Evolutionary conservation across 2,797 vertebrate genomes (phyloP).

Genomic region (Octomys mimax): DNA sequence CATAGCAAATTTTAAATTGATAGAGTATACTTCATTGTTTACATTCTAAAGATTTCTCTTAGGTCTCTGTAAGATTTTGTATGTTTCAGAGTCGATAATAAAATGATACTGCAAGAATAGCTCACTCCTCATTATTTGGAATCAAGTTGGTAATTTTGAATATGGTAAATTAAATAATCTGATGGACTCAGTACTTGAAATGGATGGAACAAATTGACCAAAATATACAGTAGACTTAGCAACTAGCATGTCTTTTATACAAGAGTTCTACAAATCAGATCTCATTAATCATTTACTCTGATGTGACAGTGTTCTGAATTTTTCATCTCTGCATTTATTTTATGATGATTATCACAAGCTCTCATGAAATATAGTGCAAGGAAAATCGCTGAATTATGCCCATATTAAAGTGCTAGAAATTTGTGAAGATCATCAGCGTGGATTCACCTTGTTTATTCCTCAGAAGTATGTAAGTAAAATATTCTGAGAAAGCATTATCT

Average conservation of each 20-base stretch:
- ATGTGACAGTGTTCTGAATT: neutral
- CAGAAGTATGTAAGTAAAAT: neutral
- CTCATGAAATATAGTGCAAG: neutral
- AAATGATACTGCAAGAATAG: neutral
- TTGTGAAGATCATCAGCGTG: neutral
- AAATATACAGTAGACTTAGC: neutral
- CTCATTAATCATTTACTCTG: neutral
- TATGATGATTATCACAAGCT: neutral
- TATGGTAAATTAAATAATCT: neutral
- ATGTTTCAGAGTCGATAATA: neutral
- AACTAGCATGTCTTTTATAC: neutral
- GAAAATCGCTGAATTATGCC: neutral
- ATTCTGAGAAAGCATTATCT: neutral
- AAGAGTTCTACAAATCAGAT: neutral
- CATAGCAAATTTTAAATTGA: neutral
- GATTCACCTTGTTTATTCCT: neutral
- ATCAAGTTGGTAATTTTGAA: neutral
- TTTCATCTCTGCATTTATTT: neutral
- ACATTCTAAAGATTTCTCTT: neutral
- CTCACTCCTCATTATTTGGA: neutral
- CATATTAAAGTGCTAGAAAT: neutral
- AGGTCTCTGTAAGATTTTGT: neutral
- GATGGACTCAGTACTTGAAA: neutral
- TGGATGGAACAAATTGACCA: neutral
- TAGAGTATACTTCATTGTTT: neutral